Conservation (phyloP, 2,113 vertebrate species). For the Albula glossodonta region DNA sequence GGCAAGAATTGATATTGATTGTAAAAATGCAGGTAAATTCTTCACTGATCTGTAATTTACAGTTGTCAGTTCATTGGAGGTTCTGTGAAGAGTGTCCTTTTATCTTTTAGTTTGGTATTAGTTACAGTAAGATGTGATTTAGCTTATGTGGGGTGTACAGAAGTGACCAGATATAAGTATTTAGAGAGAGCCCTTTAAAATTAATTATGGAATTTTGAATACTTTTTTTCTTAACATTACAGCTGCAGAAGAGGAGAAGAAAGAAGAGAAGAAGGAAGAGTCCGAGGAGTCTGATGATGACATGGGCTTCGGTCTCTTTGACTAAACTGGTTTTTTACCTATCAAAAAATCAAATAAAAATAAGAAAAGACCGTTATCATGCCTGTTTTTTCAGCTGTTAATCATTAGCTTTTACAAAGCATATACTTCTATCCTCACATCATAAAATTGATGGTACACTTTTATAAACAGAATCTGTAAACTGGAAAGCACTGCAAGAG, state of each 20-base stretch:
- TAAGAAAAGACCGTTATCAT: neutral
- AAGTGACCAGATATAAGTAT: neutral
- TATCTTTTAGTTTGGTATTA: too few species aligned
- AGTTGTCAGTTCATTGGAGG: too few species aligned
- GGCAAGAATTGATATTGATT: too few species aligned
- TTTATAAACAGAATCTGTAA: too few species aligned
- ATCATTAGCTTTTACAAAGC: neutral
- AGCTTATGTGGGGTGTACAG: neutral
- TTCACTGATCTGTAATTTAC: too few species aligned
- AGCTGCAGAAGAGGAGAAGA: constrained; percentile 94
- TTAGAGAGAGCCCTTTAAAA: neutral
- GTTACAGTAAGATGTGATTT: neutral
- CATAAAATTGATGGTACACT: too few species aligned
- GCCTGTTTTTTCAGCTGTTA: neutral
- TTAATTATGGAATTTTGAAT: neutral
- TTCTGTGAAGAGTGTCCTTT: too few species aligned
- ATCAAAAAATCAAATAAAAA: constrained; percentile 57
- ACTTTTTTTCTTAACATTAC: constrained; percentile 39
- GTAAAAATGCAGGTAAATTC: too few species aligned
- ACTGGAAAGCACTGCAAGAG: too few species aligned
- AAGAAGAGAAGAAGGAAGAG: constrained; percentile 97
- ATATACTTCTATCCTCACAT: too few species aligned
- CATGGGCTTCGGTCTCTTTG: constrained; percentile 98
- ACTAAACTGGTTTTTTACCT: constrained; percentile 79
- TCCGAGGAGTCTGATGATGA: constrained; percentile 97